A percentile compares a stretch with the other conserved stretches of the same genome.
Conservation (phyloP, 2,113 vertebrate species). For the Psittacara wagleri region DNA sequence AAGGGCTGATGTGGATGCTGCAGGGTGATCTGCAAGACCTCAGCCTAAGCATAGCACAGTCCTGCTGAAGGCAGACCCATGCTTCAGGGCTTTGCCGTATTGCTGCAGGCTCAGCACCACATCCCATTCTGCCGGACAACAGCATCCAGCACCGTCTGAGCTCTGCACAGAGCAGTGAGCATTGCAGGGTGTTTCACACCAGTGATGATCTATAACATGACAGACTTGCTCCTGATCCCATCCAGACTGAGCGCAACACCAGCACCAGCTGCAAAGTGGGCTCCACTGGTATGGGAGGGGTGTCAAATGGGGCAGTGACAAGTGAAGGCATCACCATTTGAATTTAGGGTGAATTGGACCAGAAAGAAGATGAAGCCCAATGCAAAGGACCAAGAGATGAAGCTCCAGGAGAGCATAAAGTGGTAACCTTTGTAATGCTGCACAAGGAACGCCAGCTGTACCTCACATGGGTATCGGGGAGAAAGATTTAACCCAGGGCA, state of each 20-base stretch:
- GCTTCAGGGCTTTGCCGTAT: neutral
- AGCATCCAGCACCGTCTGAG: neutral
- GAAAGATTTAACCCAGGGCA: neutral
- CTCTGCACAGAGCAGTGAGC: neutral
- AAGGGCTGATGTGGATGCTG: neutral
- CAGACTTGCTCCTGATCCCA: neutral
- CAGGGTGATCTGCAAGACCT: fast-evolving
- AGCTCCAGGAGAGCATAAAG: neutral
- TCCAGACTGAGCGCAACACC: neutral
- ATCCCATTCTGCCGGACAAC: fast-evolving
- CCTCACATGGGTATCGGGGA: neutral
- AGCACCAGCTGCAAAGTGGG: neutral
- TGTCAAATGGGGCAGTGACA: fast-evolving
- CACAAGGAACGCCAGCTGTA: fast-evolving
- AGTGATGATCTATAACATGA: neutral
- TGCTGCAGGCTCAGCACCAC: neutral
- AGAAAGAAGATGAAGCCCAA: neutral
- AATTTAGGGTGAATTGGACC: neutral
- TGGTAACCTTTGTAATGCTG: neutral
- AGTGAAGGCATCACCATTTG: neutral
- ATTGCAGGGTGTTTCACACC: neutral
- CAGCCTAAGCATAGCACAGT: fast-evolving
- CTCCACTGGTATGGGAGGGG: neutral
- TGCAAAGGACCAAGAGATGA: neutral
- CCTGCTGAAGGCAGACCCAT: fast-evolving